Percentiles rank a stretch among this genome's conserved stretches.
phyloP scores from a whole-genome alignment of 2,888 invertebrate genomes.

The Druceiella hillmani region DNA sequence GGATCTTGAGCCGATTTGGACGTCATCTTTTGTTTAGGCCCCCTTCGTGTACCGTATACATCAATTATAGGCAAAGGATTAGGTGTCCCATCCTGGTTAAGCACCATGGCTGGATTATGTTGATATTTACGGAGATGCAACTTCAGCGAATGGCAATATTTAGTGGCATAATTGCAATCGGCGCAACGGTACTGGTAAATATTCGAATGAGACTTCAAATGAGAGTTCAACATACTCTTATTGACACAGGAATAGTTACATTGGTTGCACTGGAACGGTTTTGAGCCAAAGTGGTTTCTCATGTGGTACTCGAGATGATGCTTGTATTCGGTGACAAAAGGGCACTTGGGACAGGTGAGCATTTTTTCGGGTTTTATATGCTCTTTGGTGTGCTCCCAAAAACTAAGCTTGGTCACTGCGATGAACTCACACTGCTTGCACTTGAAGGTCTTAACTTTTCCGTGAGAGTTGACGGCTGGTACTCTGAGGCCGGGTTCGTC shows the following conservation, averaged over 20 bases:
- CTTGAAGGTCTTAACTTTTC: conserved; percentile 82
- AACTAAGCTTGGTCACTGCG: conserved; percentile 82
- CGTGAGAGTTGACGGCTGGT: conserved; percentile 68
- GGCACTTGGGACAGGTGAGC: conserved; percentile 85
- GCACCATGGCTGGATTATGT: conserved; percentile 86
- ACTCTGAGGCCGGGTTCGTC: conserved; percentile 56
- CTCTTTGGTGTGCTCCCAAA: conserved; percentile 85
- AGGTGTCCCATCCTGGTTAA: conserved; percentile 84
- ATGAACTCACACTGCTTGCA: conserved; percentile 90
- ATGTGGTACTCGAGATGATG: conserved; percentile 98
- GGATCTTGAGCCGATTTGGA: conserved; percentile 32
- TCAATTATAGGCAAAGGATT: conserved; percentile 86
- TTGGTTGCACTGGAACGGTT: conserved; percentile 90
- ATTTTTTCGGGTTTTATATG: conserved; percentile 94
- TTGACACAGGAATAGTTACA: conserved; percentile 93
- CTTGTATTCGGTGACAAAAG: conserved; percentile 97
- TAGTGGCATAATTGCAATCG: conserved; percentile 93
- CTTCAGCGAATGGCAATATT: conserved; percentile 97
- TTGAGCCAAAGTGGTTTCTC: conserved; percentile 89
- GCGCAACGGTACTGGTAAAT: conserved; percentile 90
- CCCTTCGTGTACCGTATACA: conserved; percentile 84
- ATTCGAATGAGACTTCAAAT: conserved; percentile 91
- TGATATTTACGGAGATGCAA: conserved; percentile 88
- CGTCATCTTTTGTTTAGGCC: conserved; percentile 63
- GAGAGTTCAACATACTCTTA: conserved; percentile 98